phyloP scores from a whole-genome alignment of 2,113 vertebrate species.

The Phylloscopus trochilus region DNA sequence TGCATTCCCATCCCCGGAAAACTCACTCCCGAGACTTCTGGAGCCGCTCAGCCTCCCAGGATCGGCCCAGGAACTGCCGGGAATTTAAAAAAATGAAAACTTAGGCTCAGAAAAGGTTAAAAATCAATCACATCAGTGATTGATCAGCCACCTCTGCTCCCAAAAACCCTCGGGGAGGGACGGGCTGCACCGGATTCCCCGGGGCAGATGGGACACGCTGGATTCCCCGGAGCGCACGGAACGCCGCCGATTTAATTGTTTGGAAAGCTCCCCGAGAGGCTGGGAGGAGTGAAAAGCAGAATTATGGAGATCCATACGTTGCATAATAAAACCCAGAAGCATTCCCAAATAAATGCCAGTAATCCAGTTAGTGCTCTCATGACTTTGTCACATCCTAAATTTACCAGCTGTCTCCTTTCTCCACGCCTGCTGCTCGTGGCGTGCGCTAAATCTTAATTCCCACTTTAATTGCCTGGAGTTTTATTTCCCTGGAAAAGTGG shows the following conservation, averaged over 20 bases:
- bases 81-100: background rate
- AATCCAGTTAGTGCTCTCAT: slow-evolving; percentile 33
- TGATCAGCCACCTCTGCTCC: background rate
- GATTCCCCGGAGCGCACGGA: background rate
- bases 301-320: slow-evolving; percentile 29
- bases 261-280: background rate
- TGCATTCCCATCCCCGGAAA: background rate
- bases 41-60: background rate
- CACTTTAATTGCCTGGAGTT: slow-evolving; percentile 27
- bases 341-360: slow-evolving; percentile 46
- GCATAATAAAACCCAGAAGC: slow-evolving; percentile 41
- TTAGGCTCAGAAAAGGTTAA: background rate
- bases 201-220: background rate
- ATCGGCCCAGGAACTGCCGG: background rate
- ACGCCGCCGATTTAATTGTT: background rate
- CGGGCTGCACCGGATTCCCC: background rate
- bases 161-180: accelerated
- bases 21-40: background rate
- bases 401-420: slow-evolving; percentile 44
- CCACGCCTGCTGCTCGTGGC: background rate
- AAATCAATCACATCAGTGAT: background rate
- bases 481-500: slow-evolving; percentile 1
- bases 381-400: slow-evolving; percentile 27
- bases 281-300: slow-evolving; percentile 9
- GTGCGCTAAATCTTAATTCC: slow-evolving; percentile 22